Evolutionary conservation across 2,113 vertebrate genomes (phyloP), one percentile per base, ranked within the genome.

Genomic region (Donacobius atricapilla): DNA sequence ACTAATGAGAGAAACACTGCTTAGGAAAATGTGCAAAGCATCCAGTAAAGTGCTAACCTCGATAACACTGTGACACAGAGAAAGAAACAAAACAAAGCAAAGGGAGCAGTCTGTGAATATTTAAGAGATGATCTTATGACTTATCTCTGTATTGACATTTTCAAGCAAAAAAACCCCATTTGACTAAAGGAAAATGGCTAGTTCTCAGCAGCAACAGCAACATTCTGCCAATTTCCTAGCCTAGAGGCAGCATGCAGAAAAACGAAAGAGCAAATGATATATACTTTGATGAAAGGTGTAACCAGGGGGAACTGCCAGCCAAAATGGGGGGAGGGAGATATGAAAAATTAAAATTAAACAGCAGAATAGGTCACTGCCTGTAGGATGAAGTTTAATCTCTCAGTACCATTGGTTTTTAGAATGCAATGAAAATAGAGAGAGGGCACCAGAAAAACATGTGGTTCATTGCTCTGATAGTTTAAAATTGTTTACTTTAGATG

Each of bases 41-140:
- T 48, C 70, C 87, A 96, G 85, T 77, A 82, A 97, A 97, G 78
- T 22, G 6, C 89, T 83, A 90, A 71, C 63, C n/a, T 94, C 75
- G 56, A 87, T 91, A 96, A 94, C 91, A 83, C 45, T 45, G 70
- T 91, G 69, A 87, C 70, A 86, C 65, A 6, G 63, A 39, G 53
- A 91, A 60, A 66, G 68, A 93, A 95, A 65, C 50, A 82, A 91
- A 96, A 83, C 47, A 96, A 96, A 94, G 72, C 45, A 88, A 72
- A 95, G 83, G 94, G 94, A 95, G 90, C 56, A 85, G 10, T 15
- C 78, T 79, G 94, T 97, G 97, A 98, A 98, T 98, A 98, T 97
- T 98, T 96, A 98, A 97, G 95, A 98, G 94, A 78, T 98, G 95
- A 97, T 98, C 96, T 97, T 97, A 97, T 96, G 97, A 97, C 96